Evolutionary conservation across 2,888 invertebrate species (phyloP).

Genomic region (Caenorhabditis sinica): DNA sequence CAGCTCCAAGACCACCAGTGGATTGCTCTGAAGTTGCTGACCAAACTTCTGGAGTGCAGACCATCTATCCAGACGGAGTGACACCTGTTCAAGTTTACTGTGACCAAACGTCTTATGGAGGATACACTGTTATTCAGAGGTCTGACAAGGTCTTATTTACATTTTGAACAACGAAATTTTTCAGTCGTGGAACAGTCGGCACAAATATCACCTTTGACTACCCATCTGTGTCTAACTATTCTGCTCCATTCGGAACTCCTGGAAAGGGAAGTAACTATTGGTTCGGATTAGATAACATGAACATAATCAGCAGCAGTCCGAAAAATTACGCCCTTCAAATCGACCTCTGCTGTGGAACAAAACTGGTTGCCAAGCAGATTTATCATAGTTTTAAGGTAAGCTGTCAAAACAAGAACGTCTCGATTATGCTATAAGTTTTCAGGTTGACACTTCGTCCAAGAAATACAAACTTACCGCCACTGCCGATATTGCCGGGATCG

Average conservation of each 20-base stretch:
- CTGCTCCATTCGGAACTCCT: conserved; percentile 53
- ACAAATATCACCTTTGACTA: conserved; percentile 24
- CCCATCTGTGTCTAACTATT: conserved; percentile 42
- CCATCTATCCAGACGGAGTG: conserved; percentile 50
- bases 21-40: conserved; percentile 49
- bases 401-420: too few relatives aligned
- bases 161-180: conserved; percentile 2
- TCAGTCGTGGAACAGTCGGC: conserved; percentile 35
- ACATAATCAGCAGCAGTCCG: conserved; percentile 21
- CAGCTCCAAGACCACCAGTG: conserved; percentile 28
- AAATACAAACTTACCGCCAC: conserved; percentile 53
- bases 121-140: conserved; percentile 64
- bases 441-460: conserved; percentile 43
- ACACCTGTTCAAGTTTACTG: conserved; percentile 47
- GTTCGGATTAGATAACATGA: conserved; percentile 73
- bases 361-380: conserved; percentile 31
- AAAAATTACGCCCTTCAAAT: conserved; percentile 50
- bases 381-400: conserved; percentile 67
- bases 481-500: conserved; percentile 52
- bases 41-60: conserved; percentile 32
- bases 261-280: conserved; percentile 66
- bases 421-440: neutral
- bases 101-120: conserved; percentile 44
- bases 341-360: conserved; percentile 65
- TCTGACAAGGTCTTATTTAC: neutral